Base-by-base conservation (phyloP, 2,888 invertebrate genomes). In the Tinea trinotella region DNA sequence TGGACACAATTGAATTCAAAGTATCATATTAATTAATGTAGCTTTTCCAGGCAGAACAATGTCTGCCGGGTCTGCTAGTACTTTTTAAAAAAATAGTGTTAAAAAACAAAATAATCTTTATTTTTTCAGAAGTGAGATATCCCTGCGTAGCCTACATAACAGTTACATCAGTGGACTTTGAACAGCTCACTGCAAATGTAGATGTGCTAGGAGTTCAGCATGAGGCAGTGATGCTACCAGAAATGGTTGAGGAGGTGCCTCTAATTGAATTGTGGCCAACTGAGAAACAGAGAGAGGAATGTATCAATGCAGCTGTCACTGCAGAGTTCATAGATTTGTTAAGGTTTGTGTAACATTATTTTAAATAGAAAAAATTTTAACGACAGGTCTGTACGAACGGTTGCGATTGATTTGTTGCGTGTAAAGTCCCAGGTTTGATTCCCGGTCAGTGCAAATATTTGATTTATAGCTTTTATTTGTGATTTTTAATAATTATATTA, bases 241-340 rank as follows among this genome's bases (percentile, higher is more conserved):
- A 89, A 55, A 76, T 79, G 9, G 88, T 90, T 49, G 75, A 82
- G n/a, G 90, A 90, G 34, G 78, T 87, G 0, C 88, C 90, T 0
- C 62, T 92, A 1, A 74, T 87, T 1, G 89, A 92, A 57, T 70
- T 92, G 0, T 91, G 90, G 88, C 90, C 91, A 0, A 90, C 90
- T 0, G 84, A 74, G 13, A 79, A 86, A n/a, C 92, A 92, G 64
- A 60, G 72, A 22, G 88, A 88, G 57, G 80, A 86, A 52, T 88
- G 80, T 56, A 68, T 91, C 4, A 88, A 91, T 67, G 80, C 89
- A 48, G 71, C 85, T 0, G 77, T 84, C 1, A 91, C 91, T 1
- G 89, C 91, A 0, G 89, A 89, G 60, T 88, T 89, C 58, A 84
- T 92, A 57, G 91, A 92, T 70, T 78, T 90, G 59, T 68, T 90